Evolutionary conservation across 2,797 vertebrate genomes (phyloP).

Genomic region (Emydoidea blandingii): DNA sequence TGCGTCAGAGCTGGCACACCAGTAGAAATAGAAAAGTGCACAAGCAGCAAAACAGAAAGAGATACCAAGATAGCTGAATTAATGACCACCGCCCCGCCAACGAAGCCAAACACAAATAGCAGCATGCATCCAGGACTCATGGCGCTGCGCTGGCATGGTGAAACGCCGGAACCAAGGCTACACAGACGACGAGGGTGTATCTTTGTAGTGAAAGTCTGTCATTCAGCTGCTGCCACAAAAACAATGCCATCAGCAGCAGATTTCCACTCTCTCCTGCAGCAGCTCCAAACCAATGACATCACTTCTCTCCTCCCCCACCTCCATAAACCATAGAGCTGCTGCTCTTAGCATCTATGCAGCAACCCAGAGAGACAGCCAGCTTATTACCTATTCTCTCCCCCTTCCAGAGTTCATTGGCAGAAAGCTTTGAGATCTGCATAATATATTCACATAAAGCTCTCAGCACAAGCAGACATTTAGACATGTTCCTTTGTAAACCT

Average conservation of each 20-base stretch:
- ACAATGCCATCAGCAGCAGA: conserved; percentile 87
- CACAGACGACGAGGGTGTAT: conserved; percentile 74
- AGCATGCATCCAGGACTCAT: conserved; percentile 99
- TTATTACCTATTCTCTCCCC: conserved; percentile 67
- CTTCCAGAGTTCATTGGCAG: conserved; percentile 76
- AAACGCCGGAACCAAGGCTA: conserved; percentile 80
- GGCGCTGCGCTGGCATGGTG: conserved; percentile 90
- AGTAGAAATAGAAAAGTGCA: conserved; percentile 97
- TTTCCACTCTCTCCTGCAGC: conserved; percentile 82
- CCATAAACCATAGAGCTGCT: conserved; percentile 67
- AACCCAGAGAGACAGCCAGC: conserved; percentile 74
- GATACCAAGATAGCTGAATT: conserved; percentile 98
- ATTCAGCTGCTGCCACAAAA: conserved; percentile 84
- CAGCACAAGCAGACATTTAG: not conserved
- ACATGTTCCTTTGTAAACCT: conserved; percentile 28
- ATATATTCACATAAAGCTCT: conserved; percentile 64
- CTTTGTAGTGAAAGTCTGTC: conserved; percentile 82
- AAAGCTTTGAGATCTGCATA: conserved; percentile 74
- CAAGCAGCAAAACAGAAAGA: conserved; percentile 96
- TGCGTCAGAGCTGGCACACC: conserved; percentile 94
- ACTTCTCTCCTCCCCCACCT: conserved; percentile 78
- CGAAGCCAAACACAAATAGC: conserved; percentile 99
- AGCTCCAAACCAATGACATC: conserved; percentile 86
- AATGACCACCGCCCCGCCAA: conserved; percentile 99
- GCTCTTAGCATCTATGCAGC: conserved; percentile 80